Conservation (phyloP, 2,113 vertebrate species). For the Rhineura floridana region DNA sequence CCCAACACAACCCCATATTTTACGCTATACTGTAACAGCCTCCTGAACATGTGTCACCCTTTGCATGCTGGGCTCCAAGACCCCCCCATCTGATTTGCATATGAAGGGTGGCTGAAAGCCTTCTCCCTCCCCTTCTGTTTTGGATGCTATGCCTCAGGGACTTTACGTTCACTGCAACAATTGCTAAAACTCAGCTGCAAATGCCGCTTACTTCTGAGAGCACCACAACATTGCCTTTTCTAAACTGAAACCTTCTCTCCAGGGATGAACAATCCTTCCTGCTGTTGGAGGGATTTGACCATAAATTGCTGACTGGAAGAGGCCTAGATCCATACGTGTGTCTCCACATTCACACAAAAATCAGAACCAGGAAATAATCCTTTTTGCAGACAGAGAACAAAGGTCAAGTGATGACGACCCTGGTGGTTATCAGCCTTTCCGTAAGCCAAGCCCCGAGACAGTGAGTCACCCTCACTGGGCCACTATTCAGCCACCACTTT, state of each 20-base stretch:
- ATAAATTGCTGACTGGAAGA: background rate
- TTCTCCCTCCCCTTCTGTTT: no score
- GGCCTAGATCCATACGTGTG: background rate
- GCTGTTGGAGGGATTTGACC: background rate
- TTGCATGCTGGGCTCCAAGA: background rate
- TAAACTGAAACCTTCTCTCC: background rate
- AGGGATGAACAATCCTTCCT: background rate
- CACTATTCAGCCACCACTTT: no score
- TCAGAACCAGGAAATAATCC: background rate
- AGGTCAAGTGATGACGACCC: background rate
- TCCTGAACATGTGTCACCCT: constrained; percentile 33
- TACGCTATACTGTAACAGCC: background rate
- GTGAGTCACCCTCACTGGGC: no score
- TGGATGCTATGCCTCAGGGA: background rate
- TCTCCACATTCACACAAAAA: background rate
- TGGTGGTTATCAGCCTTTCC: no score
- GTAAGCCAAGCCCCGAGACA: no score
- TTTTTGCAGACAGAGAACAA: background rate
- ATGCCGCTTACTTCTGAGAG: background rate
- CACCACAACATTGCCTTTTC: no score
- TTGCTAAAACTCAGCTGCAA: background rate
- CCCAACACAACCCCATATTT: background rate
- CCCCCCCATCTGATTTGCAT: constrained; percentile 22
- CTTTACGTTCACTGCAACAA: background rate
- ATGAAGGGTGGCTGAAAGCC: constrained; percentile 17